These are phyloP conservation scores for Falco peregrinus DNA, from an alignment of 2,797 vertebrate species.

Conservation along the genomic window DNA sequence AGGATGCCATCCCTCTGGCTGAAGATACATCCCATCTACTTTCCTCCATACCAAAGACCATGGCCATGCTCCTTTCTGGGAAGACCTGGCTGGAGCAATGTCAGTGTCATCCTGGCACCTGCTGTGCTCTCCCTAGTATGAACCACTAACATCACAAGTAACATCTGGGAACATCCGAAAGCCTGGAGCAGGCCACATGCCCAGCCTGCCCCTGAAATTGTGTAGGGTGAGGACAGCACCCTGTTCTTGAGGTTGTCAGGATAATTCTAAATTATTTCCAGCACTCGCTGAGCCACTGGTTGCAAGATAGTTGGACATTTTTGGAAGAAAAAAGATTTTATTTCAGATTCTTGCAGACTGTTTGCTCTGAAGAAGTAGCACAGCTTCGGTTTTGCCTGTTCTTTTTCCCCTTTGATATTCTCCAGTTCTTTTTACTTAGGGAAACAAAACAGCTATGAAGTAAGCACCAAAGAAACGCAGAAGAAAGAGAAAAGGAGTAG, in stretches of 20 bases:
- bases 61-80: too few species aligned
- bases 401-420: not conserved
- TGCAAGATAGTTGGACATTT: not conserved
- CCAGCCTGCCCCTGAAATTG: not conserved
- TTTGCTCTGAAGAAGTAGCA: not conserved
- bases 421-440: not conserved
- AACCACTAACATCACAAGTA: not conserved
- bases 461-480: not conserved
- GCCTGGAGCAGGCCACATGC: not conserved
- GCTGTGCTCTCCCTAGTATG: not conserved
- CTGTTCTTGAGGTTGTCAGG: not conserved
- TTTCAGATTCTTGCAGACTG: not conserved
- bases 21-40: not conserved
- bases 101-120: not conserved
- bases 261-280: not conserved
- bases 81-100: not conserved
- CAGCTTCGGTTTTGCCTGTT: not conserved
- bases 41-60: accelerated
- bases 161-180: not conserved
- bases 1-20: accelerated
- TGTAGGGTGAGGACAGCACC: not conserved
- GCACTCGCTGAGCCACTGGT: not conserved
- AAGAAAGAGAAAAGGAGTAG: not conserved
- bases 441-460: not conserved
- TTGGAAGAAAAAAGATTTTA: not conserved